Base-by-base conservation (phyloP, 1,140 invertebrate species). In the Lerema accius region DNA sequence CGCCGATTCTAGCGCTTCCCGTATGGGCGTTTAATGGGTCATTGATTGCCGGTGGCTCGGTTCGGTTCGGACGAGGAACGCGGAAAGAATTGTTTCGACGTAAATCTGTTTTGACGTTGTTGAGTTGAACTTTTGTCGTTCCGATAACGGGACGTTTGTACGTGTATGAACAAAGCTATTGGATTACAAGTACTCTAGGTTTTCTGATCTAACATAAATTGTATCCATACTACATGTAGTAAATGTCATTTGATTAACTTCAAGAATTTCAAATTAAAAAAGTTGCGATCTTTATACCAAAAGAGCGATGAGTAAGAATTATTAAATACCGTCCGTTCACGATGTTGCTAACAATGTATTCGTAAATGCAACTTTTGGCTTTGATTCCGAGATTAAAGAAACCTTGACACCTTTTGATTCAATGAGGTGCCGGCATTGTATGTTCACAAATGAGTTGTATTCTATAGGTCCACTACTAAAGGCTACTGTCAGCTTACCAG, bases 11-110 rank as follows among this genome's bases (percentile, higher is more conserved):
- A 55, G 13, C 19, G 51, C 32, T 76, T 76, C 63, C 69, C 65
- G 73, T 63, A 78, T 86, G 78, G 83, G 78, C 83, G 81, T 79
- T 80, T 76, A 78, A 83, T 78, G 68, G 71, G 48, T 59, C 75
- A 51, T 59, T 73, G 69, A 80, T 78, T 78, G 72, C 71, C 45
- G 56, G 53, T 50, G 53, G 64, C 11, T 58, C 66, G 67, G 78
- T 78, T 78, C 73, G 71, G 46, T 72, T 65, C 66, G 71, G 63
- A 59, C 48, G 32, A 66, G 65, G 71, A 75, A 80, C 71, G 73
- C 82, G 78, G 74, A 81, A 78, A 64, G 39, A 56, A 26, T n/a
- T n/a, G n/a, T 32, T 43, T 35, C 32, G 65, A 60, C 39, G 32
- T 50, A 65, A 69, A 72, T 72, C 63, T 46, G 58, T 48, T 39